Evolutionary conservation across 2,888 invertebrate species (phyloP), one percentile per base, ranked within the genome.

Genomic region (Eupithecia centaureata): DNA sequence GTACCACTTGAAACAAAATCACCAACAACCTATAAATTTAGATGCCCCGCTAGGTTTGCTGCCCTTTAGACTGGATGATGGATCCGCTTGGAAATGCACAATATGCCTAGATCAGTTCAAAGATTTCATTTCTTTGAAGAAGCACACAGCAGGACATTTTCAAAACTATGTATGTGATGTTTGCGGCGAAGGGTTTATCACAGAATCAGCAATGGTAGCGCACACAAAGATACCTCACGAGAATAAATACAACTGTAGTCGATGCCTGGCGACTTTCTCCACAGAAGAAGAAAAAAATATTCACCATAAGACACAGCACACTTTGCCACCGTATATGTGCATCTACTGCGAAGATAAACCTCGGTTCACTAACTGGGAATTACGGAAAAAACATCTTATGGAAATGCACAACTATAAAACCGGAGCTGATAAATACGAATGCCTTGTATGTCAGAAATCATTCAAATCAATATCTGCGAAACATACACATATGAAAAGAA

Each of bases 121-220:
- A 81, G 91, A 92, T 73, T 92, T 92, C 60, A 81, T 87, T 0
- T 89, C 88, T 0, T 72, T 93, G n/a, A 90, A 89, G 68, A 92
- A 90, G 52, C 93, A 93, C 66, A 93, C 92, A 0, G 82, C 87
- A 0, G 87, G 87, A 70, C 93, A 93, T 75, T 93, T 90, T 59
- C 90, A 92, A 71, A 93, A 93, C 67, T 92, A 91, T 65, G 93
- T 93, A 8, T 93, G 93, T 67, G 91, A 92, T 71, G 88, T 91
- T 1, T 93, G 93, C 61, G 93, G 93, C 0, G 91, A 91, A 73
- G 93, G 93, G 0, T 92, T 92, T 66, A 91, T 93, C 7, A 93
- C 93, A 0, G 91, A 92, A 74, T 90, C 89, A 0, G 90, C 90
- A 1, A 90, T 93, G 88, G 83, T 91, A 56, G 89, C 91, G 8